phyloP scores from a whole-genome alignment of 1,140 invertebrate genomes.

The Littorina saxatilis region DNA sequence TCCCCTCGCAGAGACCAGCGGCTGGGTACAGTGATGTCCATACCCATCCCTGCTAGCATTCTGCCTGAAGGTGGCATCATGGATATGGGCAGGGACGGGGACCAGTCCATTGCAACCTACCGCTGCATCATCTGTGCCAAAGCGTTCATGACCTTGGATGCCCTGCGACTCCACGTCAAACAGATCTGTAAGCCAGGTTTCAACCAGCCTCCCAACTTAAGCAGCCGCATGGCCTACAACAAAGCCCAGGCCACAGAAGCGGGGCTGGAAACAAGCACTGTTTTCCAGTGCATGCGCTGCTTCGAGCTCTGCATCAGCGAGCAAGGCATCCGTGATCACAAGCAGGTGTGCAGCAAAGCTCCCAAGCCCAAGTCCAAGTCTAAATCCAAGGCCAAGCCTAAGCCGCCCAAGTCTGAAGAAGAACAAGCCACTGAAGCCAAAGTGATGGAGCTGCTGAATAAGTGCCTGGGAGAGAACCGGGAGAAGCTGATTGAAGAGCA shows the following conservation, averaged over 20 bases:
- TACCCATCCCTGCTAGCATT: conserved; percentile 15
- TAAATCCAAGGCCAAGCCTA: conserved; percentile 22
- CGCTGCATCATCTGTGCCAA: conserved; percentile 47
- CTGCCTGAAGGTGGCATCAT: conserved; percentile 28
- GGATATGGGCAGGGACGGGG: conserved; percentile 27
- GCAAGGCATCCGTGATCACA: conserved; percentile 44
- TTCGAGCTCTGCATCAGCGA: conserved; percentile 48
- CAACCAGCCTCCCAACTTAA: conserved; percentile 27
- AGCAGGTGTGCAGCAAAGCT: conserved; percentile 41
- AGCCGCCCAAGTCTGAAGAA: neutral
- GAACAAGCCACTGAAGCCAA: conserved; percentile 24
- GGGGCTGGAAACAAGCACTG: conserved; percentile 46
- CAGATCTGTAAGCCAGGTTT: conserved; percentile 45
- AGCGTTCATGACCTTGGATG: conserved; percentile 45
- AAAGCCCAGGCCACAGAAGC: conserved; percentile 36
- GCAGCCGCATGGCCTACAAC: conserved; percentile 34
- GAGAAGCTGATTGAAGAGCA: neutral
- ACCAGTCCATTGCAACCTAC: conserved; percentile 45
- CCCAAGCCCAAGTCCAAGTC: conserved; percentile 16
- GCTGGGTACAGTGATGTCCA: too few relatives aligned
- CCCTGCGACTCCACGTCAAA: conserved; percentile 40
- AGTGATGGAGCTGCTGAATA: conserved; percentile 22
- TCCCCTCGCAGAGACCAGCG: too few relatives aligned
- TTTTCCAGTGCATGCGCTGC: conserved; percentile 48
- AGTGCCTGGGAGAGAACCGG: conserved; percentile 20